Evolutionary conservation across 2,797 vertebrate species (phyloP).

Genomic region (Merluccius polli): DNA sequence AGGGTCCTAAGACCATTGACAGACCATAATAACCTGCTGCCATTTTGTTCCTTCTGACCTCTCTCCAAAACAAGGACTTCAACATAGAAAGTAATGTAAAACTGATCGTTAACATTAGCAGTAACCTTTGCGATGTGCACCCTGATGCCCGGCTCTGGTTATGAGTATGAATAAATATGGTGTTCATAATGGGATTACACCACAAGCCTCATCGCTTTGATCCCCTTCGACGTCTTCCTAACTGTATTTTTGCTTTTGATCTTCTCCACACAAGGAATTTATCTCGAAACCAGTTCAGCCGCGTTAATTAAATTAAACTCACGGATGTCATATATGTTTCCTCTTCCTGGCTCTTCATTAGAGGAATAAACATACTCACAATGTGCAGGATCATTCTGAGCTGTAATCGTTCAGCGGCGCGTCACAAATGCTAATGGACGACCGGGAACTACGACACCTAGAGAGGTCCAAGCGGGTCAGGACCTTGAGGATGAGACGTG

Average conservation of each 20-base stretch:
- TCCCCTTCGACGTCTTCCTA: slow-evolving; percentile 53
- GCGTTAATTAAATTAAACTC: slow-evolving; percentile 70
- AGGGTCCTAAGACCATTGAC: slow-evolving; percentile 9
- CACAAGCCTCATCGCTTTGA: slow-evolving; percentile 63
- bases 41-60: not conserved
- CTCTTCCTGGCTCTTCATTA: slow-evolving; percentile 60
- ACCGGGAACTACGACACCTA: slow-evolving; percentile 34
- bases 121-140: slow-evolving; percentile 19
- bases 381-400: not conserved
- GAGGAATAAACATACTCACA: slow-evolving; percentile 37
- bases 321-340: slow-evolving; percentile 62
- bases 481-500: slow-evolving; percentile 18
- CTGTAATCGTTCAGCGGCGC: slow-evolving; percentile 11
- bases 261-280: slow-evolving; percentile 67
- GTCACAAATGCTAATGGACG: slow-evolving; percentile 22
- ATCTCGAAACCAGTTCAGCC: slow-evolving; percentile 67
- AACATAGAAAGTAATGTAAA: not conserved
- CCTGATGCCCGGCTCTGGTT: slow-evolving; percentile 24
- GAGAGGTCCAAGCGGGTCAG: slow-evolving; percentile 16
- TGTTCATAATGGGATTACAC: slow-evolving; percentile 70
- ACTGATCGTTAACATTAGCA: not conserved
- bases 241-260: slow-evolving; percentile 57
- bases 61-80: too few relatives aligned
- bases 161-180: slow-evolving; percentile 49
- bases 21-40: slow-evolving; percentile 7